Percentiles rank a stretch among this genome's conserved stretches.
phyloP scores from a whole-genome alignment of 1,140 invertebrate genomes.

The Penaeus chinensis region DNA sequence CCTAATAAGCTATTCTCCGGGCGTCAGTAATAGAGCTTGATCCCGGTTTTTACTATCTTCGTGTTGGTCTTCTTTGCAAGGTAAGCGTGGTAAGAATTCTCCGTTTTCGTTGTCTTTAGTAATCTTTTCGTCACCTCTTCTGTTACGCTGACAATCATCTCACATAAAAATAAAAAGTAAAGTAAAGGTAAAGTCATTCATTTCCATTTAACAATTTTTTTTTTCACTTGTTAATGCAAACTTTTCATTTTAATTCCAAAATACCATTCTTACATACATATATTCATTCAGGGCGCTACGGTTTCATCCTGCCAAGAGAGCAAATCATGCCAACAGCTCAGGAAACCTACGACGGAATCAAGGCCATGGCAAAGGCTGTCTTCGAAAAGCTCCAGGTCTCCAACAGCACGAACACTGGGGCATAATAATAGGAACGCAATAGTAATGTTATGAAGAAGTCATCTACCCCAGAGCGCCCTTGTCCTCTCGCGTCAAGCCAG shows the following conservation, averaged over 20 bases:
- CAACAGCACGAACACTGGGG: neutral
- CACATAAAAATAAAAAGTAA: neutral
- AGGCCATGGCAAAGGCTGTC: constrained; percentile 46
- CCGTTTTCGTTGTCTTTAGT: constrained; percentile 69
- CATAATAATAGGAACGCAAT: neutral
- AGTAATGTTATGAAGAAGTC: neutral
- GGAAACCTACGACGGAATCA: constrained; percentile 67
- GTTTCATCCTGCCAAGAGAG: constrained; percentile 70
- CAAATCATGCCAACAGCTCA: constrained; percentile 69
- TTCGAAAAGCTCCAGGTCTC: constrained; percentile 17
- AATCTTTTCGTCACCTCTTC: neutral
- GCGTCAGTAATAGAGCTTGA: no score
- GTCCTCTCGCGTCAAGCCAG: no score
- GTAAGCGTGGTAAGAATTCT: no score
- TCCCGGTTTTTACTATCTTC: no score
- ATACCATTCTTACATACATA: neutral
- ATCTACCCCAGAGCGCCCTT: neutral
- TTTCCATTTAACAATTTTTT: no score
- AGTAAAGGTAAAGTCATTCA: no score
- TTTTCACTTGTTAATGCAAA: no score
- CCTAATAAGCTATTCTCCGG: no score
- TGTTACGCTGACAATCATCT: neutral
- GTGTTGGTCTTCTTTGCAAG: no score
- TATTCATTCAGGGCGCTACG: constrained; percentile 67
- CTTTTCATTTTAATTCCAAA: neutral